These are phyloP conservation scores for Hololepta plana DNA, from an alignment of 2,888 invertebrate genomes.

Conservation along the genomic window DNA sequence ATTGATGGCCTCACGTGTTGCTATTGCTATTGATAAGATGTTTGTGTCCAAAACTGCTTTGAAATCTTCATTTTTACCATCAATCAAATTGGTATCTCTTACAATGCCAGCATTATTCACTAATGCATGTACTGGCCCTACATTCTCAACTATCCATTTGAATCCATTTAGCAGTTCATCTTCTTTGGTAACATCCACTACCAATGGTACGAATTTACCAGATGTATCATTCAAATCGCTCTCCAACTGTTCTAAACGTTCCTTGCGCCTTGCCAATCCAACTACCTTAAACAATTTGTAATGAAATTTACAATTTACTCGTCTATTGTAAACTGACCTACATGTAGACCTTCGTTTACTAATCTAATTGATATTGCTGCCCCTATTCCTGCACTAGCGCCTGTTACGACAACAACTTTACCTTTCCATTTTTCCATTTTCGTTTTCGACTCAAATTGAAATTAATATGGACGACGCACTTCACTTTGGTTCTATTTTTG, in stretches of 20 bases:
- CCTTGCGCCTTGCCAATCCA: slow-evolving; percentile 11
- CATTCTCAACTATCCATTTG: slow-evolving; percentile 7
- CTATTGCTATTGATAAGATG: not conserved
- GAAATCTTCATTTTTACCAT: slow-evolving; percentile 6
- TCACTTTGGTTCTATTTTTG: no score
- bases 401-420: slow-evolving; percentile 15
- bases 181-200: slow-evolving; percentile 8
- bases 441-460: no score
- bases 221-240: slow-evolving; percentile 7
- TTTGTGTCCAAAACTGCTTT: slow-evolving; percentile 4
- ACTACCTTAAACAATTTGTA: slow-evolving; percentile 9
- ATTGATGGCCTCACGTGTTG: slow-evolving; percentile 11
- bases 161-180: slow-evolving; percentile 9
- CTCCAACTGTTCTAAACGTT: slow-evolving; percentile 8
- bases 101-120: slow-evolving; percentile 10
- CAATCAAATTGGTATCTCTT: slow-evolving; percentile 5
- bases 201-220: slow-evolving; percentile 9
- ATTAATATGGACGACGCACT: no score
- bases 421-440: slow-evolving; percentile 12
- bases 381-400: slow-evolving; percentile 14
- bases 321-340: slow-evolving; percentile 8
- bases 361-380: slow-evolving; percentile 11
- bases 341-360: slow-evolving; percentile 11
- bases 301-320: not conserved
- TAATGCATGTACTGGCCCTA: slow-evolving; percentile 9